phyloP scores from a whole-genome alignment of 2,797 vertebrate species.

The Harpagifer antarcticus region DNA sequence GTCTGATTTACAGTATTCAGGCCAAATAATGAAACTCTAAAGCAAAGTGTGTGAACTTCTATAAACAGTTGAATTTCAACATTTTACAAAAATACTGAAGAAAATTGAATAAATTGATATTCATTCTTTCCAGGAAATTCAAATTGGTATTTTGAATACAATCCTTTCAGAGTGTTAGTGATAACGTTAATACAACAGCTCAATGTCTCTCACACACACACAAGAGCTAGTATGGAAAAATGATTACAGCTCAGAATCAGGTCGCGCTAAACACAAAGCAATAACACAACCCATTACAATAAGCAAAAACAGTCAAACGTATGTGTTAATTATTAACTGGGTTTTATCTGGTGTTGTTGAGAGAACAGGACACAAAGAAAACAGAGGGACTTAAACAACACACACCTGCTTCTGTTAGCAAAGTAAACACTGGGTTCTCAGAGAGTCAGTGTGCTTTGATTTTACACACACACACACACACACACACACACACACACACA shows the following conservation, averaged over 20 bases:
- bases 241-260: neutral
- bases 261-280: conserved; percentile 1
- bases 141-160: neutral
- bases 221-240: neutral
- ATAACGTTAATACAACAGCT: neutral
- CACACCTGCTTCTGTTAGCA: conserved; percentile 75
- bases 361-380: conserved; percentile 47
- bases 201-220: neutral
- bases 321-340: conserved; percentile 67
- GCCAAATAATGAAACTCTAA: neutral
- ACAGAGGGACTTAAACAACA: conserved; percentile 54
- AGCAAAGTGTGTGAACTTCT: neutral
- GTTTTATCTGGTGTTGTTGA: conserved; percentile 60
- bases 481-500: too few species aligned
- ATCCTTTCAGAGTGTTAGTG: neutral
- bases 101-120: neutral
- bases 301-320: conserved; percentile 25
- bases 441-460: conserved; percentile 70
- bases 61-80: neutral
- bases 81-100: neutral
- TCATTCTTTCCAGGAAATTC: neutral
- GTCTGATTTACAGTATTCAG: neutral
- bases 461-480: conserved; percentile 47
- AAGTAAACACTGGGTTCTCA: conserved; percentile 72
- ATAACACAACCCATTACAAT: conserved; percentile 31